A percentile compares a stretch with the other conserved stretches of the same genome.
phyloP scores from a whole-genome alignment of 1,140 invertebrate genomes.

The Drosophila saltans region DNA sequence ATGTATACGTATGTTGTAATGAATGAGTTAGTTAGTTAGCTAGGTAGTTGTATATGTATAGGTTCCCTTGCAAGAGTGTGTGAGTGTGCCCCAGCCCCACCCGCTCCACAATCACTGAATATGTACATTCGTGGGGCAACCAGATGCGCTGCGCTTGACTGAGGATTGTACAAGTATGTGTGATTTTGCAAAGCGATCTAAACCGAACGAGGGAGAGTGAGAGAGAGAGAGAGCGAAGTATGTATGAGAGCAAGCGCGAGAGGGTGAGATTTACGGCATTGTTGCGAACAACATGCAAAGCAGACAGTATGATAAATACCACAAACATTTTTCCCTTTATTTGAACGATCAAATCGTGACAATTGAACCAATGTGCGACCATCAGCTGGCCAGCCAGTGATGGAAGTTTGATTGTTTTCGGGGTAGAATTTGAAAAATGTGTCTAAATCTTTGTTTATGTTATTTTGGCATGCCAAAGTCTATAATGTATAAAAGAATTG shows the following conservation, averaged over 20 bases:
- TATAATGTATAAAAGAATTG: neutral
- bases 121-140: constrained; percentile 33
- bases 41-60: constrained; percentile 11
- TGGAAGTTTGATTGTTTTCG: constrained; percentile 24
- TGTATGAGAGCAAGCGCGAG: neutral
- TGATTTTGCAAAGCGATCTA: constrained; percentile 43
- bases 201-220: constrained; percentile 24
- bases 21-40: constrained; percentile 48
- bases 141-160: constrained; percentile 13
- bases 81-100: constrained; percentile 41
- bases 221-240: constrained; percentile 26
- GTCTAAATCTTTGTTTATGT: neutral
- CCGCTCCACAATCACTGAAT: constrained; percentile 44
- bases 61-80: constrained; percentile 15
- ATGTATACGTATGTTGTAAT: constrained; percentile 30
- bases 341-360: neutral
- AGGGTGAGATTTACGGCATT: constrained; percentile 8
- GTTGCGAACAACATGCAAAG: constrained; percentile 41
- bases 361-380: constrained; percentile 52
- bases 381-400: constrained; percentile 61
- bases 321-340: constrained; percentile 7
- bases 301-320: constrained; percentile 34
- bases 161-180: neutral
- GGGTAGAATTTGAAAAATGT: no score
- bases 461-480: neutral